These are phyloP conservation scores for Otocyon megalotis DNA, from an alignment of 2,113 vertebrate genomes.

Conservation along the genomic window DNA sequence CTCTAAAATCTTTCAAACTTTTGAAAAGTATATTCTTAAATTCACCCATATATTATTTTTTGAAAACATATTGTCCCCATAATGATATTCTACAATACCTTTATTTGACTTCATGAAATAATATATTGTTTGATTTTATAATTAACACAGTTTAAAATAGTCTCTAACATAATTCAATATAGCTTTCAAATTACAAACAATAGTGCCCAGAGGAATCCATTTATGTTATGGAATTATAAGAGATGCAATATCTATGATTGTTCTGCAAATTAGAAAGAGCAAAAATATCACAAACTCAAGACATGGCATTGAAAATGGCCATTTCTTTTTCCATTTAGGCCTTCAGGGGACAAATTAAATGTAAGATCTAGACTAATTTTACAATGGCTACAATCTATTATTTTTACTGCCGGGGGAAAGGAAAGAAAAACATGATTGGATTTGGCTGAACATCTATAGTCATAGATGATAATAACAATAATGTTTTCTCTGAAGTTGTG, in stretches of 20 bases:
- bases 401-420: not conserved
- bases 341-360: conserved; percentile 28
- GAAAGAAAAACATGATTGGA: not conserved
- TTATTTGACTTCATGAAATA: not conserved
- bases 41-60: not conserved
- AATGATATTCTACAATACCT: not conserved
- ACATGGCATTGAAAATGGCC: not conserved
- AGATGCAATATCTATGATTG: conserved; percentile 17
- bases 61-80: not conserved
- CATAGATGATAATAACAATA: not conserved
- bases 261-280: conserved; percentile 42
- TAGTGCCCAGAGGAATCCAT: not conserved
- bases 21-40: not conserved
- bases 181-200: not conserved
- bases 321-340: not conserved
- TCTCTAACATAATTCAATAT: not conserved
- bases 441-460: not conserved
- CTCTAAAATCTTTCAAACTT: not conserved
- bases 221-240: not conserved
- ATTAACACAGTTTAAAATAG: conserved; percentile 25
- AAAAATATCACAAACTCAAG: conserved; percentile 56
- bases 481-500: conserved; percentile 24
- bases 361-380: conserved; percentile 23
- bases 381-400: conserved; percentile 8
- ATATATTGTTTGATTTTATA: conserved; percentile 1